Base-by-base conservation (phyloP, 2,888 invertebrate species). In the Automeris io region DNA sequence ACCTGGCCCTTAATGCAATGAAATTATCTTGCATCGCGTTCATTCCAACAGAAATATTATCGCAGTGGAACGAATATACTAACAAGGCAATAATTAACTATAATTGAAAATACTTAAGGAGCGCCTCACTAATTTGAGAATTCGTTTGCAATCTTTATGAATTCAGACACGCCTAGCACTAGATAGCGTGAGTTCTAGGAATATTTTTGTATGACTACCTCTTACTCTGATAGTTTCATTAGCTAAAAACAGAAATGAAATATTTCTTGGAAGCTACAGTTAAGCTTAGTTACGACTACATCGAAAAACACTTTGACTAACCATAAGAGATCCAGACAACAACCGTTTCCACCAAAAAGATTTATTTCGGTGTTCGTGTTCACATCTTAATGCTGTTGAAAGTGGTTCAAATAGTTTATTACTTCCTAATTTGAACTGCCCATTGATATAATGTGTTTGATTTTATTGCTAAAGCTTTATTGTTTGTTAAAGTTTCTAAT, bases 31-130 rank as follows among this genome's bases (percentile, higher is more conserved):
- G 52, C 44, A 43, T 47, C 48, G 51, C 48, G 49, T 51, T 47
- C 45, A 46, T 45, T 16, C 7, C n/a, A 26, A 13, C 7, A 16
- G 8, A 5, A 5, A 16, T 8, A 26, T 16, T 6, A 26, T 25
- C 11, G 11, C 25, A 26, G 57, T 53, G 56, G 52, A 54, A 49
- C 48, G 46, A 54, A 57, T 54, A 49, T 47, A 50, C 51, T 57
- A 62, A 61, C 54, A 51, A 52, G 54, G 56, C 41, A 47, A 46
- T 47, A 46, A 43, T 51, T 52, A 54, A 49, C 49, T 45, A n/a
- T n/a, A 24, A 41, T 41, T 45, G 48, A 47, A 53, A 57, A 58
- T 56, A 54, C 52, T 59, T 56, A 51, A 60, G 60, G 54, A 51
- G 56, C 50, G 57, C 42, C 54, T 55, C 46, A 37, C 31, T 11